phyloP scores from a whole-genome alignment of 2,888 invertebrate genomes.

The Melinaea marsaeus region DNA sequence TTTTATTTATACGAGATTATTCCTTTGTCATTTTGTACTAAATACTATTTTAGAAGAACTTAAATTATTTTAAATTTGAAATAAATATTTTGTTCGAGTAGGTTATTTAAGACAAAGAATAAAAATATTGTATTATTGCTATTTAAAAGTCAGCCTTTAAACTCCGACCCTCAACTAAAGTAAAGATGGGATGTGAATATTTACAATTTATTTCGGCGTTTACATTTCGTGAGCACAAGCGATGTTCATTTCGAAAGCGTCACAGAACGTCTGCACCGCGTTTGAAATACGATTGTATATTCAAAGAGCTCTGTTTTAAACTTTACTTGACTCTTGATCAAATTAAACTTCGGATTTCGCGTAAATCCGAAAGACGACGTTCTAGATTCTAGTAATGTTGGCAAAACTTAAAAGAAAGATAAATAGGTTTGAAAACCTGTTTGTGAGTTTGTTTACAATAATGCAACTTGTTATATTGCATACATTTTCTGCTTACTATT shows the following conservation, averaged over 20 bases:
- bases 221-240: constrained; percentile 2
- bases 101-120: no score
- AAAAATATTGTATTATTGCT: no score
- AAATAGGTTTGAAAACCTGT: constrained; percentile 3
- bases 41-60: neutral
- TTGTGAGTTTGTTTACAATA: neutral
- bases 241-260: constrained; percentile 11
- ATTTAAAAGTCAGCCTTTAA: neutral
- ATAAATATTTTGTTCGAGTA: no score
- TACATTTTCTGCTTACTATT: no score
- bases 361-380: constrained; percentile 32
- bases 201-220: constrained; percentile 5
- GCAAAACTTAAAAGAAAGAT: constrained; percentile 1
- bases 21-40: neutral
- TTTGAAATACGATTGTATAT: constrained; percentile 41
- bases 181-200: constrained; percentile 3
- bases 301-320: constrained; percentile 42
- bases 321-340: constrained; percentile 41
- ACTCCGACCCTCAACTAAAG: neutral
- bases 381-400: neutral
- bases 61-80: no score
- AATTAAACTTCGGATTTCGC: constrained; percentile 39
- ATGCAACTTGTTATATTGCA: no score
- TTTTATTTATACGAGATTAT: neutral
- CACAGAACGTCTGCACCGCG: constrained; percentile 6